Evolutionary conservation across 2,797 vertebrate genomes (phyloP), one percentile per base, ranked within the genome.

Genomic region (Leucoraja ocellata): DNA sequence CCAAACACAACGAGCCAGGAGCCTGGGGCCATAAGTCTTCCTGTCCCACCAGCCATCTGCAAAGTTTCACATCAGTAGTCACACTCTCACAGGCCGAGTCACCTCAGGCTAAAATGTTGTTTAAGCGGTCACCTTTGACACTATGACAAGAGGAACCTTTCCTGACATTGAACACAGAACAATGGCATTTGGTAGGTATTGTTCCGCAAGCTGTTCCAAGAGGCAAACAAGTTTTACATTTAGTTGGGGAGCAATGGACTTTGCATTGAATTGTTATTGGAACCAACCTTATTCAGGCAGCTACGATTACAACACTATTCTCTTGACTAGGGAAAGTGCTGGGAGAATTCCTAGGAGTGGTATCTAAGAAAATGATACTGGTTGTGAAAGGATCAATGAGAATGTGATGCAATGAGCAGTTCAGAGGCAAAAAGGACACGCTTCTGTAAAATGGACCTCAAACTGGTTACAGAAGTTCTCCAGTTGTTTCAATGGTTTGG

Each of bases 101-200:
- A 58, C 90, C 28, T 58, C 71, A 28, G 90, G 71, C 39, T n/a
- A 76, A 1, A 54, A 39, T 5, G 3, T 91, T 91, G 68, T 73
- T 71, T 73, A 91, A 91, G 71, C 58, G 68, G 21, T n/a, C 68
- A 76, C 39, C 90, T 92, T 92, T 92, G 90, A 92, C 71, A 28
- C 25, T 11, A 13, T 76, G 71, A 76, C 90, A 58, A 92, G 23
- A 28, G 13, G 46, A 28, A 25, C 25, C 39, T 76, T 71, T 36
- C 28, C 73, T 76, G 25, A 58, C 90, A 92, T 13, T 46, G 65
- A 65, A 73, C 18, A 23, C 46, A 28, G 88, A 21, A 73, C 36
- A 91, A 74, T 23, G 28, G 25, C 61, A 91, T 76, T 76, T 92
- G 46, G 1, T 46, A 76, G 71, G 6, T 39, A 58, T 58, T 74